Percentiles rank a stretch among this genome's conserved stretches.
These are phyloP conservation scores for Muscicapa striata DNA, from an alignment of 2,797 vertebrate genomes.

Conservation along the genomic window DNA sequence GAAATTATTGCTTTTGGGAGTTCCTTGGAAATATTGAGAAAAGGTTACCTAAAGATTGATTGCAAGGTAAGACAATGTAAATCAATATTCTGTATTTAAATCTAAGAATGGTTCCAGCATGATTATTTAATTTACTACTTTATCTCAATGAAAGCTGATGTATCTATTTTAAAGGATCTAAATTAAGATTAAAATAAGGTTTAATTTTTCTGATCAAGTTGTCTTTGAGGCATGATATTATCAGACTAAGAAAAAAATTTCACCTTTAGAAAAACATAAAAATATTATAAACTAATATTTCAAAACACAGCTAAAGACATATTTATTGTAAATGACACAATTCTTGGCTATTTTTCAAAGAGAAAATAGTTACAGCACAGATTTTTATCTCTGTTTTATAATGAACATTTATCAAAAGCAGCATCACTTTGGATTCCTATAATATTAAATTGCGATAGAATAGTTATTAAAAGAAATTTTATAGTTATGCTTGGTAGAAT, in stretches of 20 bases:
- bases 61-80: background rate
- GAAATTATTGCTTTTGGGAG: background rate
- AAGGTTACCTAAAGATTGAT: background rate
- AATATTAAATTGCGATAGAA: background rate
- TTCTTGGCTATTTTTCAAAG: background rate
- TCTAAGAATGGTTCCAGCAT: background rate
- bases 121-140: background rate
- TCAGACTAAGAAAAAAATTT: background rate
- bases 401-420: background rate
- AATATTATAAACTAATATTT: background rate
- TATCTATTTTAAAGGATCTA: background rate
- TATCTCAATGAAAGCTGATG: background rate
- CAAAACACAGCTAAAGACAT: background rate
- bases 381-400: background rate
- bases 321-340: background rate
- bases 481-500: background rate
- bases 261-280: background rate
- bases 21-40: background rate
- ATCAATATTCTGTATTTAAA: conserved; percentile 15
- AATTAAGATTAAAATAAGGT: background rate
- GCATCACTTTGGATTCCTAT: background rate
- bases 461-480: background rate
- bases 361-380: background rate
- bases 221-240: background rate
- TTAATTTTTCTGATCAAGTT: background rate